Percentiles rank a stretch among this genome's conserved stretches.
Conservation (phyloP, 2,888 invertebrate species). For the Drosophila prostipennis region DNA sequence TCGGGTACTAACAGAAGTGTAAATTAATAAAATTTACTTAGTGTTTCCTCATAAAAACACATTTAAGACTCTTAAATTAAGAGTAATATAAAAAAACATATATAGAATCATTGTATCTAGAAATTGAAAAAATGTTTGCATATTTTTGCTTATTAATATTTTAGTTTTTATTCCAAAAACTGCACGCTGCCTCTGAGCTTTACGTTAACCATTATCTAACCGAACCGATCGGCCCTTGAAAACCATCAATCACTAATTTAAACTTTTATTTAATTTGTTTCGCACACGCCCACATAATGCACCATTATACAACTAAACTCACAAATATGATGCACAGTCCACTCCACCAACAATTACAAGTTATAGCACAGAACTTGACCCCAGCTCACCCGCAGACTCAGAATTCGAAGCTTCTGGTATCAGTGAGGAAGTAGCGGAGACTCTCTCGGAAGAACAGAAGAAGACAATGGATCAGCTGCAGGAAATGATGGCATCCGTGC, state of each 20-base stretch:
- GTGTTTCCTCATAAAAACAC: too few species aligned
- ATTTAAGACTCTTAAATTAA: too few species aligned
- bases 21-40: too few species aligned
- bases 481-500: slow-evolving; percentile 40
- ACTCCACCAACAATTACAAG: slow-evolving; percentile 47
- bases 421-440: slow-evolving; percentile 53
- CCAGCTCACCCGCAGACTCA: slow-evolving; percentile 58
- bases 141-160: too few species aligned
- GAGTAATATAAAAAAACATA: background rate
- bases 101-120: too few species aligned
- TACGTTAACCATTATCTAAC: background rate
- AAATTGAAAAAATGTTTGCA: too few species aligned
- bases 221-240: slow-evolving; percentile 40
- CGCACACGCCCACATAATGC: slow-evolving; percentile 46
- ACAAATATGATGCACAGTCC: slow-evolving; percentile 49
- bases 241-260: slow-evolving; percentile 48
- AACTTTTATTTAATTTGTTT: slow-evolving; percentile 67
- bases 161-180: background rate
- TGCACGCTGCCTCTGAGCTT: slow-evolving; percentile 49
- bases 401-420: slow-evolving; percentile 70
- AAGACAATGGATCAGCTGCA: slow-evolving; percentile 8
- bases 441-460: slow-evolving; percentile 26
- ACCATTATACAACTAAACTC: slow-evolving; percentile 20
- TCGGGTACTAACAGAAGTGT: too few species aligned
- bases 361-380: slow-evolving; percentile 48